These are phyloP conservation scores for Elgaria multicarinata DNA, from an alignment of 2,113 vertebrate species.

Conservation along the genomic window DNA sequence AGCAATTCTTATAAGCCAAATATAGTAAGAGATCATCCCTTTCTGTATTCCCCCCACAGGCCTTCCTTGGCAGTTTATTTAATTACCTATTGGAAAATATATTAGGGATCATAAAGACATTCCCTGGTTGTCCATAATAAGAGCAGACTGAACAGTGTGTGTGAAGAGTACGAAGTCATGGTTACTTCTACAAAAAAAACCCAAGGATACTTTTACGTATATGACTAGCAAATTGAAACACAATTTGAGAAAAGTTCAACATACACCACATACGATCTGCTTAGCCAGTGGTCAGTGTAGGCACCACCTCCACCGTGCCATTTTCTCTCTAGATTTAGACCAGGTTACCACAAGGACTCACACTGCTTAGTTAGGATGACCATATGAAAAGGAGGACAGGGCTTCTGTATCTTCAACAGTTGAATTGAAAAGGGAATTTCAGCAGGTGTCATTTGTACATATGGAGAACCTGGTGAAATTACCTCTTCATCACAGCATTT, in stretches of 20 bases:
- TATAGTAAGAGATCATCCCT: slow-evolving; percentile 31
- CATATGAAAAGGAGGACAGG: too few species aligned
- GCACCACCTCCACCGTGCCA: too few species aligned
- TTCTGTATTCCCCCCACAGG: slow-evolving; percentile 26
- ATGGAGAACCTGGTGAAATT: too few species aligned
- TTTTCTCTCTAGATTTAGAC: not conserved
- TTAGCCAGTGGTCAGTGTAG: not conserved
- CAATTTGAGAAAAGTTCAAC: not conserved
- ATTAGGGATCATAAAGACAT: slow-evolving; percentile 32
- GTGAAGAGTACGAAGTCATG: not conserved
- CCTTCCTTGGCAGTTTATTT: slow-evolving; percentile 45
- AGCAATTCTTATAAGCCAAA: slow-evolving; percentile 50
- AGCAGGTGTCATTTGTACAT: too few species aligned
- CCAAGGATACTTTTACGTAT: not conserved
- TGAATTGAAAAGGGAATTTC: too few species aligned
- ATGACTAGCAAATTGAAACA: not conserved
- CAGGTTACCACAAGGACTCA: not conserved
- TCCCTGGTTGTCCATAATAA: slow-evolving; percentile 33
- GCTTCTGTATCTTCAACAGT: too few species aligned
- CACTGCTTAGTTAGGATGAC: too few species aligned
- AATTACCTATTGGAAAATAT: slow-evolving; percentile 38
- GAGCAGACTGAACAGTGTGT: not conserved
- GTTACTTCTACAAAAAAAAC: not conserved
- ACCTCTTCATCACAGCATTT: too few species aligned
- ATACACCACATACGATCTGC: not conserved